phyloP scores from a whole-genome alignment of 2,888 invertebrate species.

The Meliscaeva auricollis region DNA sequence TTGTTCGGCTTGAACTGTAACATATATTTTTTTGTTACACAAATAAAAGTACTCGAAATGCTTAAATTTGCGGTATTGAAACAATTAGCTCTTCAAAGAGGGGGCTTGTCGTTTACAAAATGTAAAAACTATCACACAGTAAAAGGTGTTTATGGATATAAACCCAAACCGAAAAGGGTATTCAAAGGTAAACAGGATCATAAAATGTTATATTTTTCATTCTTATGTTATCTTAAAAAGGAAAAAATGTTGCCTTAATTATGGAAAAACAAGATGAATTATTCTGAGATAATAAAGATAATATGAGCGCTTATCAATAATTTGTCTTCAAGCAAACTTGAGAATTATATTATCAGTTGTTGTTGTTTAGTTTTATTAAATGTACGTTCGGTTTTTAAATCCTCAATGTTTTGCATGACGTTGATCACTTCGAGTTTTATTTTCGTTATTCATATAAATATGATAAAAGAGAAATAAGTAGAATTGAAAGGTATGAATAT shows the following conservation, averaged over 20 bases:
- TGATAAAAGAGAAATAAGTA: too few relatives aligned
- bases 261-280: neutral
- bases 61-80: constrained; percentile 19
- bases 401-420: neutral
- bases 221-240: neutral
- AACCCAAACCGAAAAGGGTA: constrained; percentile 78
- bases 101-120: constrained; percentile 18
- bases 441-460: too few relatives aligned
- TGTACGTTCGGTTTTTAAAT: neutral
- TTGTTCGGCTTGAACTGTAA: neutral
- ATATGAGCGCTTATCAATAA: too few relatives aligned
- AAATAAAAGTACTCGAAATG: constrained; percentile 25
- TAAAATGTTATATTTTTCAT: neutral
- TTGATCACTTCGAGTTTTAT: neutral
- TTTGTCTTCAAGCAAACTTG: neutral
- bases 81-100: neutral
- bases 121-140: constrained; percentile 80
- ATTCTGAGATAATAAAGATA: neutral
- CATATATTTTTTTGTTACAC: neutral
- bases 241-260: neutral
- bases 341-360: neutral
- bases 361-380: neutral
- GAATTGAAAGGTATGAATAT: too few relatives aligned
- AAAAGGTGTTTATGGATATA: constrained; percentile 82
- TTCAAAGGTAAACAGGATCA: constrained; percentile 80